Evolutionary conservation across 23 tunicate species (phyloP).

Genomic region (Trididemnum miniatum): DNA sequence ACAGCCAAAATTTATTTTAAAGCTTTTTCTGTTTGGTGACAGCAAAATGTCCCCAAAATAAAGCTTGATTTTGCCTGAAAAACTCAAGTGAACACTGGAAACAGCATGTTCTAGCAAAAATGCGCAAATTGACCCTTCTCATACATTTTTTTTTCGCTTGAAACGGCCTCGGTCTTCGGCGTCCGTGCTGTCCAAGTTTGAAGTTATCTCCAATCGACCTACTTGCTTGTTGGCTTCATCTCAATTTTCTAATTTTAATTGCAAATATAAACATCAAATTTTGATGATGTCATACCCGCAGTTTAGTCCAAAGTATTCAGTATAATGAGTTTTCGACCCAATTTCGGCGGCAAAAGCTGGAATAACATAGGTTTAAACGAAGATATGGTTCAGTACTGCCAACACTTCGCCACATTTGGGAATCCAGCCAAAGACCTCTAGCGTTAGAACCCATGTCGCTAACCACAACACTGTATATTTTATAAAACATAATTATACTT

Average conservation of each 20-base stretch:
- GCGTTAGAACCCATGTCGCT: neutral
- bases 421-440: neutral
- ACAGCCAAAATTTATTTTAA: neutral
- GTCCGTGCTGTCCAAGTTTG: slow-evolving; percentile 7
- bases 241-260: neutral
- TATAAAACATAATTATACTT: neutral
- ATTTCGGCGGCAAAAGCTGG: neutral
- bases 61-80: neutral
- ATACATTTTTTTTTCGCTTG: slow-evolving; percentile 1
- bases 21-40: neutral
- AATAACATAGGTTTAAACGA: neutral
- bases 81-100: neutral
- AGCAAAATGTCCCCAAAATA: neutral
- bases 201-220: neutral
- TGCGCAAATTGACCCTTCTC: neutral
- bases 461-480: neutral
- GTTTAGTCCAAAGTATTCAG: neutral
- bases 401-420: neutral
- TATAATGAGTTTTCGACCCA: neutral
- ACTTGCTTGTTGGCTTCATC: neutral
- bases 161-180: slow-evolving; percentile 10
- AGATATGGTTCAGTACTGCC: neutral
- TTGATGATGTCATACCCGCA: neutral
- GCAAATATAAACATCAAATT: neutral
- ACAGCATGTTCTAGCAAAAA: neutral